Base-by-base conservation (phyloP, 2,113 vertebrate species). In the Lophotis ruficrista region DNA sequence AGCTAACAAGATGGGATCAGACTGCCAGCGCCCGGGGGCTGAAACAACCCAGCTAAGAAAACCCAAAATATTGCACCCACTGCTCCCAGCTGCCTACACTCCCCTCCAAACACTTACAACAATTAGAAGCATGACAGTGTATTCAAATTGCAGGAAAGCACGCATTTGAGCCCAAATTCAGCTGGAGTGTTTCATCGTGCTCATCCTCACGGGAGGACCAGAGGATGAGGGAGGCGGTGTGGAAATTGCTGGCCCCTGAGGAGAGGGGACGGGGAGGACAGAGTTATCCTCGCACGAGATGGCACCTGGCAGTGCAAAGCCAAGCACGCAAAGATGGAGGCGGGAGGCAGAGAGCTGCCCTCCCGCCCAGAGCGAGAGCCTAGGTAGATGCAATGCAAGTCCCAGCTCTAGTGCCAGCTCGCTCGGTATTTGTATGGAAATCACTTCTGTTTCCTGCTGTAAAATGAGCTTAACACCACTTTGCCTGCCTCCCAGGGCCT, bases 401-500 rank as follows among this genome's bases (percentile, higher is more conserved):
- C 47, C 23, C 43, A 81, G 37, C 19, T 75, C 69, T 60, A 18
- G 64, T 82, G 86, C 35, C 68, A 91, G 21, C 60, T 45, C n/a
- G 14, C 47, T 58, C 6, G 0, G 30, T 48, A 57, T 94, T 87
- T 64, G 10, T 92, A 78, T 84, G 80, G 80, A 87, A 92, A 94
- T 91, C n/a, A 12, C 48, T 94, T 54, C 4, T 28, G 43, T 94
- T 89, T 66, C 87, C 69, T 1, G 7, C 93, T 89, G 81, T 82
- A 96, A 95, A 96, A 93, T 91, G 35, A 96, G 94, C 87, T 96
- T 96, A 96, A 82, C 43, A 69, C 43, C 81, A 84, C 96, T 96
- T 93, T 89, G 56, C 73, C 73, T 82, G 43, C 77, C 48, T 87
- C 61, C 21, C 48, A 87, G 89, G 56, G 83, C 48, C 83, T 94